Conservation (phyloP, 1,140 invertebrate species). For the Zaprionus lachaisei region DNA sequence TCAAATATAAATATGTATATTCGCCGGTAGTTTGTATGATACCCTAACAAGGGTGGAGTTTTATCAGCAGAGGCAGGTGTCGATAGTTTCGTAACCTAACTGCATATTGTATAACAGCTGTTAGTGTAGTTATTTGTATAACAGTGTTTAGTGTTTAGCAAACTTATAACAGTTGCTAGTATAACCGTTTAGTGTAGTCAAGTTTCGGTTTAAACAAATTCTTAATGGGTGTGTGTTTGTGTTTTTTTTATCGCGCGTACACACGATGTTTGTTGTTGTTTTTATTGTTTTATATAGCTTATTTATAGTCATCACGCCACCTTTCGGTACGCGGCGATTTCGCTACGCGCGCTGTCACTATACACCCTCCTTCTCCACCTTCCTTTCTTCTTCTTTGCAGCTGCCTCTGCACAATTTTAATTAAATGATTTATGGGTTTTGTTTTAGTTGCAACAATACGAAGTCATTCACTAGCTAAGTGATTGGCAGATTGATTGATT, state of each 20-base stretch:
- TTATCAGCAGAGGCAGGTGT: neutral
- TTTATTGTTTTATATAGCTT: slow-evolving; percentile 60
- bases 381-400: neutral
- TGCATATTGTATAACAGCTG: neutral
- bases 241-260: slow-evolving; percentile 57
- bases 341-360: neutral
- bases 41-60: neutral
- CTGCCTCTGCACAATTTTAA: slow-evolving; percentile 34
- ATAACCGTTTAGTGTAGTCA: neutral
- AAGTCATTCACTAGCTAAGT: slow-evolving; percentile 32
- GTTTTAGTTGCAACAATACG: slow-evolving; percentile 28
- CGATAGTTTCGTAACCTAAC: neutral
- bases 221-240: neutral
- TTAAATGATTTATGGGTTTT: slow-evolving; percentile 63
- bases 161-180: neutral
- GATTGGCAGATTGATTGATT: slow-evolving; percentile 41
- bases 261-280: slow-evolving; percentile 44
- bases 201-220: neutral
- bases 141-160: neutral
- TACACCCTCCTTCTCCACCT: no score
- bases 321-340: slow-evolving; percentile 46
- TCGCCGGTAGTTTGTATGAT: slow-evolving; percentile 2
- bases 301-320: slow-evolving; percentile 79
- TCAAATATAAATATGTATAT: neutral
- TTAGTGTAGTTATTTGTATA: neutral